These are phyloP conservation scores for Miichthys miiuy DNA, from an alignment of 2,797 vertebrate genomes.

Conservation along the genomic window DNA sequence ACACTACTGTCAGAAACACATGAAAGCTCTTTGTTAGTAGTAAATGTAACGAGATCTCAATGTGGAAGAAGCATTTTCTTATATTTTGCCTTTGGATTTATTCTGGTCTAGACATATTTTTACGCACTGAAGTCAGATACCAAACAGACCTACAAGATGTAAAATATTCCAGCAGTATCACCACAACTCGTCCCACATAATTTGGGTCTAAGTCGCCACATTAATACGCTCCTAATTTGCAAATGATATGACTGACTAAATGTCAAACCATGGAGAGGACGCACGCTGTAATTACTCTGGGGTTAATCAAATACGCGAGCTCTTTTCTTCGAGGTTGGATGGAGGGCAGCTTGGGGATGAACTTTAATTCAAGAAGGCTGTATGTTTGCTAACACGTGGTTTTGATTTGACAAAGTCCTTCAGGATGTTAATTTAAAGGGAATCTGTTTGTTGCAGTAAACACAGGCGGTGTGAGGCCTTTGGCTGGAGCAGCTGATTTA, in stretches of 20 bases:
- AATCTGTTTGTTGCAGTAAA: conserved; percentile 60
- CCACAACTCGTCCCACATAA: conserved; percentile 55
- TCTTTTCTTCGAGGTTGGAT: conserved; percentile 57
- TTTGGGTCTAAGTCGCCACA: conserved; percentile 56
- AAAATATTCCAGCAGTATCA: conserved; percentile 45
- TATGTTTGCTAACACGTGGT: conserved; percentile 67
- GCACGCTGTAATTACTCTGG: conserved; percentile 71
- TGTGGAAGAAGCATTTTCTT: conserved; percentile 2
- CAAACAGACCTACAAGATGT: conserved; percentile 26
- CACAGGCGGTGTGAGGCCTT: conserved; percentile 30
- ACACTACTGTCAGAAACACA: conserved; percentile 77
- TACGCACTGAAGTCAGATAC: conserved; percentile 44
- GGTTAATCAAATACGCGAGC: conserved; percentile 62
- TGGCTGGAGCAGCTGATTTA: conserved; percentile 33
- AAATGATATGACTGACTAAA: conserved; percentile 68
- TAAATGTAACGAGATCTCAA: conserved; percentile 33
- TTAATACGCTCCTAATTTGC: conserved; percentile 64
- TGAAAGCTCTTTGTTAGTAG: conserved; percentile 54
- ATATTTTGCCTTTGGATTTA: conserved; percentile 11
- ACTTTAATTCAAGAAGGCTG: conserved; percentile 68
- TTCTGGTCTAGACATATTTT: conserved; percentile 42
- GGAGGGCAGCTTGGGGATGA: conserved; percentile 54
- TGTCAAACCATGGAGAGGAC: conserved; percentile 48
- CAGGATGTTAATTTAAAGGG: conserved; percentile 56
- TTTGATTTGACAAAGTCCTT: conserved; percentile 67